Conservation (phyloP, 2,113 vertebrate genomes). For the Ciconia boyciana region DNA sequence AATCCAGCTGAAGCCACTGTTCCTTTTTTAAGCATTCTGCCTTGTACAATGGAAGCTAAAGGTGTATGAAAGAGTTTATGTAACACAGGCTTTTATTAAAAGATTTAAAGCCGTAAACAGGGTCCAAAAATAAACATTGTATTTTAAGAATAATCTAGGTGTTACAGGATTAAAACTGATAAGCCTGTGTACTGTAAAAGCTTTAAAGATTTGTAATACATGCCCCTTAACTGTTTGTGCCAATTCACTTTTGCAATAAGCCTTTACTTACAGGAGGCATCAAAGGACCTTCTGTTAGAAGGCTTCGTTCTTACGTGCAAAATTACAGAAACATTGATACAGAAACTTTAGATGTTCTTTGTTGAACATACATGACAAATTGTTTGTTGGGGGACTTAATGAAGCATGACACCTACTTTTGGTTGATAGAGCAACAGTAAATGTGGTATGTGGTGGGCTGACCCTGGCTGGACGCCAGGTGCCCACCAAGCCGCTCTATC, state of each 20-base stretch:
- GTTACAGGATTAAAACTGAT: constrained; percentile 24
- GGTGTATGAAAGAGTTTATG: not conserved
- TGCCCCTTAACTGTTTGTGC: not conserved
- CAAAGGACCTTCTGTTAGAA: not conserved
- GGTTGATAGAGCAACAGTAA: not conserved
- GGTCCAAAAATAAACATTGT: not conserved
- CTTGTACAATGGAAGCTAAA: not conserved
- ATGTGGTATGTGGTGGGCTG: no score
- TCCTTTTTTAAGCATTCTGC: not conserved
- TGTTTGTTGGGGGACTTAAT: not conserved
- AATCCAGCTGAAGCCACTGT: not conserved
- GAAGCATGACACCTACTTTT: not conserved
- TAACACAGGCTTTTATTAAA: not conserved
- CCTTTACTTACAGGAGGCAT: not conserved
- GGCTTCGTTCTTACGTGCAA: accelerated
- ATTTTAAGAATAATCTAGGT: constrained; percentile 31
- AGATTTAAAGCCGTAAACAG: constrained; percentile 4
- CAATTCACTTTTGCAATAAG: not conserved
- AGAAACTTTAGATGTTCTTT: not conserved
- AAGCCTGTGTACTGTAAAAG: not conserved
- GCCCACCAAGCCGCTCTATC: no score
- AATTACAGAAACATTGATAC: not conserved
- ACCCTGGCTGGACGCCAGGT: no score
- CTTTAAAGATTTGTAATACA: not conserved
- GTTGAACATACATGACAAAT: not conserved